Conservation (phyloP, 1,140 invertebrate genomes). For the Trichonephila inaurata region DNA sequence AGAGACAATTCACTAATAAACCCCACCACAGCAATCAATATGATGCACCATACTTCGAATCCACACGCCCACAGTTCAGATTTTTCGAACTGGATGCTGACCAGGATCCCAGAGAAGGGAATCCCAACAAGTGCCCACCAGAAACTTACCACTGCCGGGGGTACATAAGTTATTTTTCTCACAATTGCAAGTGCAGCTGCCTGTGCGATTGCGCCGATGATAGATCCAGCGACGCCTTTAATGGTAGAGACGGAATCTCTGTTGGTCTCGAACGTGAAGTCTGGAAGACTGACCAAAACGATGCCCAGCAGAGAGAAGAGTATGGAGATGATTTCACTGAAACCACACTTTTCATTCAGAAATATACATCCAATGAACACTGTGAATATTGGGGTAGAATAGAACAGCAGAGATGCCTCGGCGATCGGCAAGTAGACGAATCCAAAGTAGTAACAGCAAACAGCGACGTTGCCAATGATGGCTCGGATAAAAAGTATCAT, state of each 20-base stretch:
- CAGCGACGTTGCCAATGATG: slow-evolving; percentile 57
- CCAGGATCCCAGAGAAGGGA: slow-evolving; percentile 10
- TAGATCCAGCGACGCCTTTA: slow-evolving; percentile 44
- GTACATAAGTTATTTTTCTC: slow-evolving; percentile 55
- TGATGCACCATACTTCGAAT: background rate
- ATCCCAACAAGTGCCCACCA: slow-evolving; percentile 68
- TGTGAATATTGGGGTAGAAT: slow-evolving; percentile 65
- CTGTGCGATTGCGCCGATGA: slow-evolving; percentile 66
- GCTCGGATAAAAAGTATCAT: slow-evolving; percentile 29
- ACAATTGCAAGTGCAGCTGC: slow-evolving; percentile 48
- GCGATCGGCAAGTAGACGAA: slow-evolving; percentile 61
- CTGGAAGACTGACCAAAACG: slow-evolving; percentile 20
- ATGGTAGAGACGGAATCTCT: background rate
- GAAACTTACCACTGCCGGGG: slow-evolving; percentile 43
- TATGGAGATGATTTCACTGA: background rate
- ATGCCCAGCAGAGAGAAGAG: slow-evolving; percentile 23
- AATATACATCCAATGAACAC: slow-evolving; percentile 60
- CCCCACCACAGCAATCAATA: slow-evolving; percentile 34
- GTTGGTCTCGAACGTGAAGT: background rate
- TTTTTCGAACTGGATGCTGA: background rate
- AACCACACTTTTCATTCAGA: slow-evolving; percentile 59
- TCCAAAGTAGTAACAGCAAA: slow-evolving; percentile 65
- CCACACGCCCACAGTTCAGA: slow-evolving; percentile 22
- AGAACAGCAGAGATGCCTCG: slow-evolving; percentile 68
- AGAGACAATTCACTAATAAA: slow-evolving; percentile 54